Evolutionary conservation across 2,797 vertebrate species (phyloP).

Genomic region (Benthosema pterotum): DNA sequence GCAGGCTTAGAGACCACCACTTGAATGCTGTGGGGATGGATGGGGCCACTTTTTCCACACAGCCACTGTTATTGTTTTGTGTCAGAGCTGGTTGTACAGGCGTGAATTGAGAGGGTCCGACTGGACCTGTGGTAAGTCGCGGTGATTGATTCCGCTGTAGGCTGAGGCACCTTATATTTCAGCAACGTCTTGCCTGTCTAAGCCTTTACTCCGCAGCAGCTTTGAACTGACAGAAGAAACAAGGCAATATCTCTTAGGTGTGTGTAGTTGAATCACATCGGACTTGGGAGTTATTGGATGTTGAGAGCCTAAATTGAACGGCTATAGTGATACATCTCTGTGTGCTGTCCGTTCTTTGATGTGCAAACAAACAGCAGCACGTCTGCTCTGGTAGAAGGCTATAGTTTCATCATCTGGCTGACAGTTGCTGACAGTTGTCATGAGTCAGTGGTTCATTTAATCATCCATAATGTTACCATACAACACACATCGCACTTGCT

Average conservation of each 20-base stretch:
- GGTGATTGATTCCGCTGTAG: slow-evolving; percentile 52
- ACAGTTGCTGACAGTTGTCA: slow-evolving; percentile 55
- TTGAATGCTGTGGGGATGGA: slow-evolving; percentile 22
- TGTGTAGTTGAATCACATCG: slow-evolving; percentile 23
- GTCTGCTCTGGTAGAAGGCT: slow-evolving; percentile 8
- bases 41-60: slow-evolving; percentile 24
- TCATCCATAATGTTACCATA: slow-evolving; percentile 31
- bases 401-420: slow-evolving; percentile 54
- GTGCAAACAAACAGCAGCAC: slow-evolving; percentile 32
- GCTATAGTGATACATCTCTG: slow-evolving; percentile 9
- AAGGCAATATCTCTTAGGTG: slow-evolving; percentile 33
- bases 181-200: slow-evolving; percentile 40
- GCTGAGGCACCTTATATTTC: slow-evolving; percentile 66
- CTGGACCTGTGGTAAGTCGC: slow-evolving; percentile 51
- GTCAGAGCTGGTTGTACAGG: slow-evolving; percentile 31
- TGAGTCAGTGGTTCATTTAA: slow-evolving; percentile 53
- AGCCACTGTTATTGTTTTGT: slow-evolving; percentile 20
- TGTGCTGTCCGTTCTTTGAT: slow-evolving; percentile 39
- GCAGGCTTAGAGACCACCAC: slow-evolving; percentile 32
- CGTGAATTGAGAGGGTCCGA: slow-evolving; percentile 44
- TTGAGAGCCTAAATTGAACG: slow-evolving; percentile 8
- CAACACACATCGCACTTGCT: slow-evolving; percentile 27
- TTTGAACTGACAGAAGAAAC: slow-evolving; percentile 34
- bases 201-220: slow-evolving; percentile 25
- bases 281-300: slow-evolving; percentile 32